Conservation (phyloP, 2,888 invertebrate species). For the Spilarctia lutea region DNA sequence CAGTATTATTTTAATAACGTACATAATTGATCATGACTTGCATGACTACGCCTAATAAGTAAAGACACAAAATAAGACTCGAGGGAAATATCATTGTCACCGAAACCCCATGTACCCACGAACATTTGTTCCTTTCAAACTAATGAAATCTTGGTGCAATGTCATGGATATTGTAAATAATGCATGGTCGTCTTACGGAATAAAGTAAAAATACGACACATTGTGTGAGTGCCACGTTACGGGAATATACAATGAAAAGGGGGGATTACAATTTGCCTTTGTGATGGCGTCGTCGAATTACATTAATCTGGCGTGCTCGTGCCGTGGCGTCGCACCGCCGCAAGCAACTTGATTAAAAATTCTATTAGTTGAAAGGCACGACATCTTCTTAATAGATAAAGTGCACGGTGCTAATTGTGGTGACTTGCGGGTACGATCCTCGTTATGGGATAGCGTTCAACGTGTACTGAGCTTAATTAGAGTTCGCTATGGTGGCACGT, state of each 20-base stretch:
- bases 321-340: slow-evolving; percentile 70
- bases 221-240: slow-evolving; percentile 75
- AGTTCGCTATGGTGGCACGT: slow-evolving; percentile 34
- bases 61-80: neutral
- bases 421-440: slow-evolving; percentile 55
- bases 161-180: slow-evolving; percentile 51
- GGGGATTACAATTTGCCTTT: slow-evolving; percentile 86
- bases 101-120: neutral
- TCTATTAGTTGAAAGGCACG: slow-evolving; percentile 85
- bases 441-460: slow-evolving; percentile 38
- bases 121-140: slow-evolving; percentile 53
- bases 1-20: neutral
- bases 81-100: neutral
- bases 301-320: slow-evolving; percentile 83
- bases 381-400: slow-evolving; percentile 82
- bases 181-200: slow-evolving; percentile 56
- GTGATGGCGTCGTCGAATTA: slow-evolving; percentile 85
- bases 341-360: slow-evolving; percentile 86
- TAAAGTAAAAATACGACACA: slow-evolving; percentile 73
- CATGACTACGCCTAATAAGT: neutral
- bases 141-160: slow-evolving; percentile 59
- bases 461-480: slow-evolving; percentile 49
- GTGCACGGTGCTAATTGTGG: slow-evolving; percentile 69
- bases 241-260: slow-evolving; percentile 79
- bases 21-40: neutral